Conservation (phyloP, 2,888 invertebrate genomes). For the Eremobia ochroleuca region DNA sequence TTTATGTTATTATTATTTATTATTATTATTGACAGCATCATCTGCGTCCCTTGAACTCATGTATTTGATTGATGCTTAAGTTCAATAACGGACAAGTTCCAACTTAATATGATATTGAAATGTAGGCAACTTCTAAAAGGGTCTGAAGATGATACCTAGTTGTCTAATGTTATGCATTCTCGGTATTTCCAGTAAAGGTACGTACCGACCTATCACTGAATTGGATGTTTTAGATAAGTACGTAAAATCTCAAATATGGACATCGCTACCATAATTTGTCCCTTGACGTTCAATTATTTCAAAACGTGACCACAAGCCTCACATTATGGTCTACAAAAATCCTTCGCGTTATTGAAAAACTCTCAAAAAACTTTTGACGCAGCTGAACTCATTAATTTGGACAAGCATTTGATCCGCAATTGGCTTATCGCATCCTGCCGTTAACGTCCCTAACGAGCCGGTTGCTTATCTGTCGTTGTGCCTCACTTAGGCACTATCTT, state of each 20-base stretch:
- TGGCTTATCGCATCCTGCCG: conserved; percentile 63
- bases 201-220: background rate
- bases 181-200: background rate
- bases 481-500: conserved; percentile 40
- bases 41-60: background rate
- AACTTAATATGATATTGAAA: background rate
- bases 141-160: conserved; percentile 5
- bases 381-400: conserved; percentile 53
- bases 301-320: conserved; percentile 19
- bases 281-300: conserved; percentile 13
- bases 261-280: background rate
- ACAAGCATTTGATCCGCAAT: conserved; percentile 53
- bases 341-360: conserved; percentile 30
- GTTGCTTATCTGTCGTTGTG: conserved; percentile 48
- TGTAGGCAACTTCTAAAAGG: background rate
- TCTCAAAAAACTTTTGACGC: conserved; percentile 37
- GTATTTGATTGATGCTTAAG: conserved; percentile 29
- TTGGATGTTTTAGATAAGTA: background rate
- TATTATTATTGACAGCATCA: conserved; percentile 3
- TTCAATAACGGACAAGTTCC: background rate
- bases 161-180: background rate
- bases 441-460: conserved; percentile 47
- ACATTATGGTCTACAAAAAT: conserved; percentile 23
- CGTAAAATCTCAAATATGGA: background rate
- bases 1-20: background rate